phyloP scores from a whole-genome alignment of 2,113 vertebrate species.

The Grantiella picta region DNA sequence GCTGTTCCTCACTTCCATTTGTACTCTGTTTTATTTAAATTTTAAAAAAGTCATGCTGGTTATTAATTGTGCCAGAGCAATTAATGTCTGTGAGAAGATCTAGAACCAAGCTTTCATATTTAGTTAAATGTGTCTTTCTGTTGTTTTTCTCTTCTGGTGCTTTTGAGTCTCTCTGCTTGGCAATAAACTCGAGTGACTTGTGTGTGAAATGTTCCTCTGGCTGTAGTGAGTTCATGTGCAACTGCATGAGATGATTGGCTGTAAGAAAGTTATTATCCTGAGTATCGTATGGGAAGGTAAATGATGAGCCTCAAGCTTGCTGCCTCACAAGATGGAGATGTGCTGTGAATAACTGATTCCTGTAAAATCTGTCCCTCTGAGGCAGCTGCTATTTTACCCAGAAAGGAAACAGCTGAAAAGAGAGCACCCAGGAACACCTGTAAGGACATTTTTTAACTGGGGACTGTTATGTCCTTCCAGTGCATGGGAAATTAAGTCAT shows the following conservation, averaged over 20 bases:
- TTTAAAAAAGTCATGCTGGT: neutral
- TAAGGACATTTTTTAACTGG: neutral
- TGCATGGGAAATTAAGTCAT: neutral
- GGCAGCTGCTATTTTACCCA: neutral
- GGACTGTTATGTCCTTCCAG: neutral
- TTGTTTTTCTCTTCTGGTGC: neutral
- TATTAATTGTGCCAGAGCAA: neutral
- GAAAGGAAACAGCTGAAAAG: neutral
- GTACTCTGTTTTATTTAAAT: neutral
- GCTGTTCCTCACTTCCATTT: neutral
- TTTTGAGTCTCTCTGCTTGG: neutral
- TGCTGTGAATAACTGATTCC: neutral
- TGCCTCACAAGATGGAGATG: neutral
- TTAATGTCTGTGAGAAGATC: neutral
- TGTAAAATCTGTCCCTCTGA: neutral
- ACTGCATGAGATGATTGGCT: neutral
- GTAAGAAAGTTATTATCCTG: neutral
- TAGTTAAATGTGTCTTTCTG: neutral
- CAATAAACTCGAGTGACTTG: neutral
- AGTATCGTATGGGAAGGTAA: neutral
- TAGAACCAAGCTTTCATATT: neutral
- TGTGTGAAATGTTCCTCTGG: neutral
- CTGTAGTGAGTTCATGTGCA: neutral
- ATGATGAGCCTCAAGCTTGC: neutral
- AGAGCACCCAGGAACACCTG: neutral